Evolutionary conservation across 2,113 vertebrate species (phyloP).

Genomic region (Ibidorhyncha struthersii): DNA sequence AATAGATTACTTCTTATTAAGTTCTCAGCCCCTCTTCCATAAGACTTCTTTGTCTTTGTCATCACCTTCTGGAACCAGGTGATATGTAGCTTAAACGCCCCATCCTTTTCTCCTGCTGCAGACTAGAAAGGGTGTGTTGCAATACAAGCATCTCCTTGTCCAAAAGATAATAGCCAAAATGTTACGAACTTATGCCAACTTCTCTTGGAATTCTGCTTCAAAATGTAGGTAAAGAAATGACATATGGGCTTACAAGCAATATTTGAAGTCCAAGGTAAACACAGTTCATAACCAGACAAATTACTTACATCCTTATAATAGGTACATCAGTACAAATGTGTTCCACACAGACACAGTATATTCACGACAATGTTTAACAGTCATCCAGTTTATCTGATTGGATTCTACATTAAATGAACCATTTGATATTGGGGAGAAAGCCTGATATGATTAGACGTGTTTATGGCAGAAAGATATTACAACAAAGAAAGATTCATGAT

Average conservation of each 20-base stretch:
- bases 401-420: background rate
- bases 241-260: background rate
- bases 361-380: background rate
- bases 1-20: background rate
- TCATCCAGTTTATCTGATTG: background rate
- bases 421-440: background rate
- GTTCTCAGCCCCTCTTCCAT: background rate
- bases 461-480: background rate
- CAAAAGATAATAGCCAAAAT: background rate
- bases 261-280: background rate
- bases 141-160: background rate
- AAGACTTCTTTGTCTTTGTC: background rate
- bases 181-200: background rate
- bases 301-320: background rate
- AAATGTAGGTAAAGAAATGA: background rate
- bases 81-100: background rate
- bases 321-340: background rate
- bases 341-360: background rate
- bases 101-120: background rate
- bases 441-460: background rate
- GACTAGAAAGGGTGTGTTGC: background rate
- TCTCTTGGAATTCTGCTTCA: background rate
- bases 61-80: background rate
- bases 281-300: background rate
- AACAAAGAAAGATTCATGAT: background rate